Percentiles rank a stretch among this genome's conserved stretches.
phyloP scores from a whole-genome alignment of 2,797 vertebrate species.

The Sebastes kiyomatsui region DNA sequence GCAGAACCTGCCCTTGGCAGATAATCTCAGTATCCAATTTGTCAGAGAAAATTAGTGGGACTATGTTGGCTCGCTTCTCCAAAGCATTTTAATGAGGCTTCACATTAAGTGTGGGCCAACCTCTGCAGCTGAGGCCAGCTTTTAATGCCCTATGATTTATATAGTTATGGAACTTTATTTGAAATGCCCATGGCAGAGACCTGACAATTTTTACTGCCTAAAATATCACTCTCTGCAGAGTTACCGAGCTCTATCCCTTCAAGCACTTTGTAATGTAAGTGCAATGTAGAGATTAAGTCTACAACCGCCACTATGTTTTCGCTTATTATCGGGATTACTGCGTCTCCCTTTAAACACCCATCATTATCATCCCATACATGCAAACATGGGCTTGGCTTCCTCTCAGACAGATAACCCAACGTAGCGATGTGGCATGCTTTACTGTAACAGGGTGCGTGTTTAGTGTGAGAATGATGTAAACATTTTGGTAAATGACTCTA shows the following conservation, averaged over 20 bases:
- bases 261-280: conserved; percentile 30
- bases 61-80: conserved; percentile 49
- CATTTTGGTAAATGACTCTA: conserved; percentile 72
- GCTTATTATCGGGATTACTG: conserved; percentile 11
- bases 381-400: conserved; percentile 51
- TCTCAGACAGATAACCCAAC: conserved; percentile 53
- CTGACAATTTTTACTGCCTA: conserved; percentile 46
- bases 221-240: conserved; percentile 27
- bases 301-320: conserved; percentile 23
- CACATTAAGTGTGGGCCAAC: conserved; percentile 47
- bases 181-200: conserved; percentile 52
- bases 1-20: conserved; percentile 44
- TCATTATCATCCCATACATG: conserved; percentile 33
- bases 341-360: conserved; percentile 22
- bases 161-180: conserved; percentile 58
- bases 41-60: conserved; percentile 69
- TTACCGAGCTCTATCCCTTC: conserved; percentile 10
- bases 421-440: conserved; percentile 41
- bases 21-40: conserved; percentile 69
- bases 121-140: conserved; percentile 47
- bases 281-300: conserved; percentile 32
- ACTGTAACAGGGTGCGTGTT: conserved; percentile 58
- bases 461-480: conserved; percentile 72
- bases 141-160: conserved; percentile 70
- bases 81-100: conserved; percentile 65